These are phyloP conservation scores for Acrobeloides nanus DNA, from an alignment of 2,888 invertebrate species.

Conservation along the genomic window DNA sequence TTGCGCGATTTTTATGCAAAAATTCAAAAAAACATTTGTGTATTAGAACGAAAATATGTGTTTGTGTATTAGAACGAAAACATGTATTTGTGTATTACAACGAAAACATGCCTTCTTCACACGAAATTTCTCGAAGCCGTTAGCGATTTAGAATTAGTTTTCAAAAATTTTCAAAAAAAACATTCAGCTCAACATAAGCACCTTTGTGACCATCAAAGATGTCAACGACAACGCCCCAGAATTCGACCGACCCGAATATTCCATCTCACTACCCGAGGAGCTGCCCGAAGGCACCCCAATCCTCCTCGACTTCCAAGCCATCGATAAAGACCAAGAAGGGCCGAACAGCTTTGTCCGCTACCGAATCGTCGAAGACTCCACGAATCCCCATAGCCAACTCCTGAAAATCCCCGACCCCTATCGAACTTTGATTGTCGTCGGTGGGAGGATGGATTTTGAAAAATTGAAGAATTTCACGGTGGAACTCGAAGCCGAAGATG, in stretches of 20 bases:
- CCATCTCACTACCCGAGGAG: slow-evolving; percentile 44
- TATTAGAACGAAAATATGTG: too few relatives aligned
- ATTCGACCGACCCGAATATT: slow-evolving; percentile 40
- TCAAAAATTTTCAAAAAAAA: neutral
- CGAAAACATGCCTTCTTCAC: too few relatives aligned
- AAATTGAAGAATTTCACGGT: slow-evolving; percentile 37
- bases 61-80: too few relatives aligned
- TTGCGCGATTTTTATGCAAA: too few relatives aligned
- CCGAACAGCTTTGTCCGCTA: slow-evolving; percentile 49
- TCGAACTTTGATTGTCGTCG: slow-evolving; percentile 37
- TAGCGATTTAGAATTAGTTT: too few relatives aligned
- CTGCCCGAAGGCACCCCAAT: slow-evolving; percentile 47
- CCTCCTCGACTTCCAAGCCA: slow-evolving; percentile 43
- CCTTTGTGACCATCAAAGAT: slow-evolving; percentile 48
- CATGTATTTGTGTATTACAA: too few relatives aligned
- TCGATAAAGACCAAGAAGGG: slow-evolving; percentile 46
- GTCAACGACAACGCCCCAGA: slow-evolving; percentile 51
- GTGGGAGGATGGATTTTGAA: slow-evolving; percentile 44
- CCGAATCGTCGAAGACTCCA: slow-evolving; percentile 39
- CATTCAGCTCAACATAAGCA: slow-evolving; percentile 46
- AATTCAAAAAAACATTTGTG: too few relatives aligned
- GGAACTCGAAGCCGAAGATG: slow-evolving; percentile 39
- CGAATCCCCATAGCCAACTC: too few relatives aligned
- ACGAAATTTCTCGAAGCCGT: too few relatives aligned
- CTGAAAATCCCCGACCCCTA: slow-evolving; percentile 41